Percentiles rank a stretch among this genome's conserved stretches.
Evolutionary conservation across 2,888 invertebrate genomes (phyloP).

Genomic region (Ennomos quercinarius): DNA sequence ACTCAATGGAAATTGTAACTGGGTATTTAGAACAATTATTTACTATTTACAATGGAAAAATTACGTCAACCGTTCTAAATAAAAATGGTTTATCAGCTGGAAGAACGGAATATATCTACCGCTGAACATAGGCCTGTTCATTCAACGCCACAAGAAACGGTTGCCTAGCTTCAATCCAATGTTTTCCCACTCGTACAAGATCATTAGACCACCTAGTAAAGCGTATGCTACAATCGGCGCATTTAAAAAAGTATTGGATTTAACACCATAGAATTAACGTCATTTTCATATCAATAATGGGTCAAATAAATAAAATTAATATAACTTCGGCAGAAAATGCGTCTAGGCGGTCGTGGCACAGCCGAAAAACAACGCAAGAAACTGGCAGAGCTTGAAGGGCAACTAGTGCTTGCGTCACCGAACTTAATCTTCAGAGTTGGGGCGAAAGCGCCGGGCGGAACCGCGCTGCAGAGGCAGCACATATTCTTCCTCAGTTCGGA

Average conservation of each 20-base stretch:
- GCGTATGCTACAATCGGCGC: too few species aligned
- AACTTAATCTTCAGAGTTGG: constrained; percentile 94
- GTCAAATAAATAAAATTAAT: not conserved
- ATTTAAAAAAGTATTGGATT: too few species aligned
- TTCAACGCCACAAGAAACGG: too few species aligned
- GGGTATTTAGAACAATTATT: not conserved
- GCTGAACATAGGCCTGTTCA: too few species aligned
- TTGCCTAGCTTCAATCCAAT: too few species aligned
- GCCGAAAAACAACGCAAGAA: constrained; percentile 96
- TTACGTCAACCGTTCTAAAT: too few species aligned
- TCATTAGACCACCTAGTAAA: too few species aligned
- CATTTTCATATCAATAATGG: too few species aligned
- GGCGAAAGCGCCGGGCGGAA: constrained; percentile 85
- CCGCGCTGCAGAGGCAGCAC: constrained; percentile 87
- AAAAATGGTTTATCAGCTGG: too few species aligned
- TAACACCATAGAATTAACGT: too few species aligned
- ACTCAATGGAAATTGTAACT: not conserved
- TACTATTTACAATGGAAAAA: not conserved
- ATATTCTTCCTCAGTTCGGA: constrained; percentile 97
- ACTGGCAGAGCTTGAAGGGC: constrained; percentile 95
- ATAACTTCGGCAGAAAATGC: constrained; percentile 79
- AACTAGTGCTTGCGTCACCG: constrained; percentile 95
- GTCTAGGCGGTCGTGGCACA: constrained; percentile 85
- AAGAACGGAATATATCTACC: too few species aligned
- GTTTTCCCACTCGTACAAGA: too few species aligned